These are phyloP conservation scores for Hydrolagus affinis DNA, from an alignment of 2,113 vertebrate species.

Conservation along the genomic window DNA sequence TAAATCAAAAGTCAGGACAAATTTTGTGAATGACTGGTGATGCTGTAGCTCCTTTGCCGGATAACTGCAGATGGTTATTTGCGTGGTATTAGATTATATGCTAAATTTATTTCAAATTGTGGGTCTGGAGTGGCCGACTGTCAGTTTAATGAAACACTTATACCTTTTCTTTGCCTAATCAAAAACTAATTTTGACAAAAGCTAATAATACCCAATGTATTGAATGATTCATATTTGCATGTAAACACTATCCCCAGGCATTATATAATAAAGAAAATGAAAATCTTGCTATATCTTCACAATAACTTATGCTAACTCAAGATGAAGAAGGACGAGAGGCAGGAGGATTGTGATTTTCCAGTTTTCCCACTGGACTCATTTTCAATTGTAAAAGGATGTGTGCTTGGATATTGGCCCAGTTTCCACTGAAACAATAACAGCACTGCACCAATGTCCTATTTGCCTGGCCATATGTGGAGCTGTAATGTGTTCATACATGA, in stretches of 20 bases:
- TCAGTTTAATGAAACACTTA: conserved; percentile 24
- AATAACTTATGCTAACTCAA: background rate
- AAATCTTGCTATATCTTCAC: background rate
- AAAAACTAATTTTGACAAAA: conserved; percentile 25
- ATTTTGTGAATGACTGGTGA: conserved; percentile 21
- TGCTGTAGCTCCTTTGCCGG: background rate
- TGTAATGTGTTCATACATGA: background rate
- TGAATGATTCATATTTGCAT: background rate
- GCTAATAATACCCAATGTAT: background rate
- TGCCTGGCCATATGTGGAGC: background rate
- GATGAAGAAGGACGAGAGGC: background rate
- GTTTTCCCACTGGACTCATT: background rate
- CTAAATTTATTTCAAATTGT: conserved; percentile 21
- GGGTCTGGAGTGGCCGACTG: conserved; percentile 4
- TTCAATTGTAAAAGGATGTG: background rate
- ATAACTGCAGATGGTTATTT: conserved; percentile 19
- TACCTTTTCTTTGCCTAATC: conserved; percentile 10
- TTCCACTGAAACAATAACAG: background rate
- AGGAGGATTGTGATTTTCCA: background rate
- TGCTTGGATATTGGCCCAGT: too few relatives aligned
- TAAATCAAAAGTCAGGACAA: conserved; percentile 25
- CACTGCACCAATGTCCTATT: background rate
- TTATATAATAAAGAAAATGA: background rate
- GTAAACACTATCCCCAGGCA: background rate
- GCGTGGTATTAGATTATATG: background rate